Conservation (phyloP, 2,113 vertebrate species). For the Protobothrops mucrosquamatus region DNA sequence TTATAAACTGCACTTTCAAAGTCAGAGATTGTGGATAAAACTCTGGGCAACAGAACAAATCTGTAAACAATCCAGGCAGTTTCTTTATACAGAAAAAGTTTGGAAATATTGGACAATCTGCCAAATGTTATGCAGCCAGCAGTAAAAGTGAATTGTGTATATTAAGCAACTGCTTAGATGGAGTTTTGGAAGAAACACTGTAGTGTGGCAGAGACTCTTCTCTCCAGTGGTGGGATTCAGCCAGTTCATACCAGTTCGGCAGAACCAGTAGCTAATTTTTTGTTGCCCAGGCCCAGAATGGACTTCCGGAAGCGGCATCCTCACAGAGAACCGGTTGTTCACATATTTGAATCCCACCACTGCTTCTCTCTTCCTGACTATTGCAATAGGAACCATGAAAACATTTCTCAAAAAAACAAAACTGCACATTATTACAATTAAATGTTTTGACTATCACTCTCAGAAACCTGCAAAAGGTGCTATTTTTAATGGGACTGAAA, state of each 20-base stretch:
- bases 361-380: not conserved
- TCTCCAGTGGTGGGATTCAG: no score
- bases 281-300: no score
- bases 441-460: not conserved
- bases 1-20: constrained; percentile 48
- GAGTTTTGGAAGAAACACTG: constrained; percentile 50
- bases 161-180: constrained; percentile 57
- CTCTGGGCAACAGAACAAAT: constrained; percentile 54
- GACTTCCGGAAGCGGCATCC: no score
- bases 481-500: not conserved
- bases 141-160: constrained; percentile 53
- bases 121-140: constrained; percentile 50
- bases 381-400: constrained; percentile 26
- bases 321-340: no score
- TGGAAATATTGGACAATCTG: constrained; percentile 56
- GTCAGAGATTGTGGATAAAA: constrained; percentile 49
- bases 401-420: constrained; percentile 27
- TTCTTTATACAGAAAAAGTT: constrained; percentile 51
- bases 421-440: not conserved
- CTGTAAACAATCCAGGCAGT: constrained; percentile 59
- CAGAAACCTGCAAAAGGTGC: not conserved
- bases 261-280: no score
- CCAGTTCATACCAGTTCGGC: no score
- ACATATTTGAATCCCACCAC: no score
- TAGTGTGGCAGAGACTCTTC: not conserved